Evolutionary conservation across 2,797 vertebrate species (phyloP), one percentile per base, ranked within the genome.

Genomic region (Chrysocyon brachyurus): DNA sequence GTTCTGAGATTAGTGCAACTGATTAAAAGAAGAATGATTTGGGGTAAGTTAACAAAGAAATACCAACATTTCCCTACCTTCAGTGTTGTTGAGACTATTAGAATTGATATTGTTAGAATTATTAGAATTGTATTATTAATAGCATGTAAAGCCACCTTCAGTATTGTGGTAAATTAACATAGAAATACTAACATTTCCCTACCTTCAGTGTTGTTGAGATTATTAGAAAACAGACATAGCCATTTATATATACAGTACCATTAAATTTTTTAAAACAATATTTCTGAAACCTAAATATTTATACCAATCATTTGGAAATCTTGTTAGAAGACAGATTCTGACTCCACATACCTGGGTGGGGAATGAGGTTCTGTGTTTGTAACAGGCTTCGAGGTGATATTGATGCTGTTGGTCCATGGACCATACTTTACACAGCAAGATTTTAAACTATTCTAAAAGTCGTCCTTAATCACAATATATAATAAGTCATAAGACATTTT

Each of bases 381-480:
- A 52, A 33, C 15, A 86, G 75, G 56, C 66, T 90, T 61, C 56
- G 33, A 70, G 82, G 21, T 90, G 68, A 79, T 26, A 57, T 0
- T 3, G 8, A 57, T 87, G 21, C 77, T 77, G 40, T 36, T 92
- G 75, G 46, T 54, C 24, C 3, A 24, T 26, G 31, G 22, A 64
- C 16, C 21, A 84, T 22, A 87, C 77, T 85, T 92, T 36, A 49
- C 61, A 14, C 16, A 83, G 31, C 36, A 72, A 90, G 46, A 82
- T 78, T 92, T 96, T 61, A 96, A 88, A 77, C 85, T 70, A 87
- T 64, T 91, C 22, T 63, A 81, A 89, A 79, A 22, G 87, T 88
- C 94, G 19, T 90, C 31, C 88, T 82, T 46, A 85, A 57, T 17
- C 21, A 73, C 49, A 61, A 16, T 68, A 46, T 63, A 49, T 46